A percentile compares a stretch with the other conserved stretches of the same genome.
Conservation (phyloP, 2,888 invertebrate genomes). For the Drosophila leonis region DNA sequence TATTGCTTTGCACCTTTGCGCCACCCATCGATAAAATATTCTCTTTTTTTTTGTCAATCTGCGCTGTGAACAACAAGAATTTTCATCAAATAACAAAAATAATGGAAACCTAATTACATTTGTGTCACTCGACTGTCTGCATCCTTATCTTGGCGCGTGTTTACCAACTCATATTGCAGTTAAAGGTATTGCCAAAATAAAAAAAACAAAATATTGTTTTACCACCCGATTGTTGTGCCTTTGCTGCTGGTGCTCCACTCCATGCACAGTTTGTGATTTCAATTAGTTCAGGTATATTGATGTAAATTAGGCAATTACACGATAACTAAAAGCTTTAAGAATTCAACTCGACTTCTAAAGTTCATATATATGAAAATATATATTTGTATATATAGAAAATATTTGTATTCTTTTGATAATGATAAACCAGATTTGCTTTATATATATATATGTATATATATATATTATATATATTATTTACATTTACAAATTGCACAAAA, state of each 20-base stretch:
- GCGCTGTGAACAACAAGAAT: conserved; percentile 5
- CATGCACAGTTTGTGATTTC: background rate
- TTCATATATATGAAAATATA: too few species aligned
- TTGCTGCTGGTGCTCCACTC: too few species aligned
- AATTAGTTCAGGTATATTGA: conserved; percentile 6
- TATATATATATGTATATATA: background rate
- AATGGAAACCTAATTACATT: conserved; percentile 37
- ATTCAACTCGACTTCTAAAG: too few species aligned
- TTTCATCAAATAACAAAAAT: conserved; percentile 21
- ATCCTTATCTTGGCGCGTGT: conserved; percentile 18
- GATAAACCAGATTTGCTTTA: background rate
- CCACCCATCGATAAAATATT: background rate
- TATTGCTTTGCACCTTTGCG: background rate
- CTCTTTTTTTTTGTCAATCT: background rate
- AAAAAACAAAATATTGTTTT: too few species aligned
- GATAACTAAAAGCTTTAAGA: background rate
- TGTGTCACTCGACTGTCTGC: conserved; percentile 5
- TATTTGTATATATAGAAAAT: too few species aligned
- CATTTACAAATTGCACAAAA: background rate
- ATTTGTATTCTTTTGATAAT: background rate
- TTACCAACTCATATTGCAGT: background rate
- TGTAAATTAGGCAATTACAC: background rate
- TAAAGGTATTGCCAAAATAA: conserved; percentile 7
- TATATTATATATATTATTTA: background rate
- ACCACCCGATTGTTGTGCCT: too few species aligned